phyloP scores from a whole-genome alignment of 2,113 vertebrate species.

The Pampusana beccarii region DNA sequence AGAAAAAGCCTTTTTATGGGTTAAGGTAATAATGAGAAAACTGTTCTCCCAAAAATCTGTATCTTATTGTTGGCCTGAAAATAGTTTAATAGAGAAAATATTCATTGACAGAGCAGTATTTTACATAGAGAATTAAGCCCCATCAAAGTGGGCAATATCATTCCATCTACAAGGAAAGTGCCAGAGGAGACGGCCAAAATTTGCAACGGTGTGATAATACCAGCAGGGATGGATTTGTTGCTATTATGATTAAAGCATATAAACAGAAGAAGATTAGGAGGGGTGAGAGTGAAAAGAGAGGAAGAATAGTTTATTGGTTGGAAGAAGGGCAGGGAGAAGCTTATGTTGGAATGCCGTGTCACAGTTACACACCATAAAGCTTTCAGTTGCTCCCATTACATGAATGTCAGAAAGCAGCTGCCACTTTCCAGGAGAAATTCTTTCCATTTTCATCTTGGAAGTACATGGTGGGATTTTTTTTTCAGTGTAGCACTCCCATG shows the following conservation, averaged over 20 bases:
- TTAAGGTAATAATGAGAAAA: slow-evolving; percentile 55
- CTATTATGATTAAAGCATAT: slow-evolving; percentile 71
- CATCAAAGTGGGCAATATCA: slow-evolving; percentile 58
- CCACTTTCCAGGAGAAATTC: slow-evolving; percentile 72
- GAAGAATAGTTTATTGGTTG: slow-evolving; percentile 68
- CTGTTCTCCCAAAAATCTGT: slow-evolving; percentile 65
- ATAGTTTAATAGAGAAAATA: slow-evolving; percentile 56
- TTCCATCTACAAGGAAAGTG: slow-evolving; percentile 41
- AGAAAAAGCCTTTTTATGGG: slow-evolving; percentile 18
- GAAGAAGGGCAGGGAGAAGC: slow-evolving; percentile 69
- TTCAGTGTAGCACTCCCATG: background rate
- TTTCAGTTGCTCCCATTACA: slow-evolving; percentile 72
- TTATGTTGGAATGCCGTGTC: slow-evolving; percentile 74
- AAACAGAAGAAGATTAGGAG: slow-evolving; percentile 70
- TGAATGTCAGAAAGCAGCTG: slow-evolving; percentile 58
- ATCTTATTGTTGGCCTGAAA: slow-evolving; percentile 64
- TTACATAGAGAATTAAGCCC: slow-evolving; percentile 50
- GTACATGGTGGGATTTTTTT: background rate
- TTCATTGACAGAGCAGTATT: slow-evolving; percentile 60
- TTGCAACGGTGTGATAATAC: slow-evolving; percentile 59
- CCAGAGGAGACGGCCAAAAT: slow-evolving; percentile 47
- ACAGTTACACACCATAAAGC: slow-evolving; percentile 73
- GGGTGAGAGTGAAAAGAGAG: slow-evolving; percentile 52
- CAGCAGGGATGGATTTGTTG: slow-evolving; percentile 62
- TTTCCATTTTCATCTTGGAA: slow-evolving; percentile 63